Base-by-base conservation (phyloP, 2,888 invertebrate species). In the Elgonia sp. region DNA sequence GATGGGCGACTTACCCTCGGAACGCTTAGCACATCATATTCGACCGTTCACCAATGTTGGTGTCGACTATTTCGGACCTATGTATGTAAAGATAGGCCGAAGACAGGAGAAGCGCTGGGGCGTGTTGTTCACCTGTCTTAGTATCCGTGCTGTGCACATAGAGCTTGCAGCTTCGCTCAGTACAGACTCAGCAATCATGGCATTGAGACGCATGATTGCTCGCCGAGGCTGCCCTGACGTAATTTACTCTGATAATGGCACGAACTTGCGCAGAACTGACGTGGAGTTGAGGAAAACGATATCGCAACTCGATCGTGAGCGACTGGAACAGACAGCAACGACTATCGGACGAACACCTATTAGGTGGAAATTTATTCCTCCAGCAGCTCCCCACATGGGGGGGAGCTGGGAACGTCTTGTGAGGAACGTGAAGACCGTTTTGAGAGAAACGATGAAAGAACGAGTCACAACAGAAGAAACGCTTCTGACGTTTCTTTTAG, bases 401-500 rank as follows among this genome's bases (percentile, higher is more conserved):
- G 88, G 89, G 6, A 55, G 67, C 6, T 89, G 89, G 89, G 86
- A 87, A 50, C n/a, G 85, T 8, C 29, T 83, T 8, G 69, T 87
- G 0, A 63, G 79, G 5, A 46, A 55, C 14, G 46, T 46, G 2
- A 46, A 46, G 14, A 46, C 46, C 2, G 46, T 46, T 46, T 7
- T 46, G 46, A 42, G 7, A 42, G 10, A 42, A 7, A 42, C 10
- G 10, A 14, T 46, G 46, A 46, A 46, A 46, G 46, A 46, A 10
- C 46, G 14, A 46, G 46, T 46, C 14, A 10, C 14, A 12, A 46
- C 3, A 7, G 14, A 46, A 14, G 46, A 46, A 14, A 46, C 14
- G 14, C 14, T 46, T 2, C 14, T 46, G 8, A 46, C 46, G 12
- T 10, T 46, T 12, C 46, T 46, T 10, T 10, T 14, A 12, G 46